Percentiles rank a stretch among this genome's conserved stretches.
These are phyloP conservation scores for Hemiscyllium ocellatum DNA, from an alignment of 2,113 vertebrate species.

Conservation along the genomic window DNA sequence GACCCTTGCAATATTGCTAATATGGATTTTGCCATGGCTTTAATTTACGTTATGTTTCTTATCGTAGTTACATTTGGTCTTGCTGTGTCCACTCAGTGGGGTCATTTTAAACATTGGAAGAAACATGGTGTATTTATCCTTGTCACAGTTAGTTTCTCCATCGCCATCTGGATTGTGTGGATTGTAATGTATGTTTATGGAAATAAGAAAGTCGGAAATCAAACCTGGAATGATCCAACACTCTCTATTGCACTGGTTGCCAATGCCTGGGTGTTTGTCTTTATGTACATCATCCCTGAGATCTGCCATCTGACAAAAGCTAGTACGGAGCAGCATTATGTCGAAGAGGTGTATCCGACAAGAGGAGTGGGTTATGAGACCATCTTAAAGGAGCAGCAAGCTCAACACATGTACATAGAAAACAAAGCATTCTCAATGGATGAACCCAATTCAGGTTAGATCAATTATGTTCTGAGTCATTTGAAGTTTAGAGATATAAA, in stretches of 20 bases:
- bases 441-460: constrained; percentile 70
- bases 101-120: constrained; percentile 67
- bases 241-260: constrained; percentile 79
- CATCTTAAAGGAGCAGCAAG: constrained; percentile 78
- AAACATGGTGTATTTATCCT: constrained; percentile 64
- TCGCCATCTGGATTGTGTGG: constrained; percentile 84
- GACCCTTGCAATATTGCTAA: constrained; percentile 68
- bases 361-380: constrained; percentile 79
- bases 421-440: constrained; percentile 95
- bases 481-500: neutral
- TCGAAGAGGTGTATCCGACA: constrained; percentile 60
- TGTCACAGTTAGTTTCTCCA: constrained; percentile 58
- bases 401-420: constrained; percentile 80
- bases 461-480: neutral
- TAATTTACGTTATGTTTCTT: constrained; percentile 85
- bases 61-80: constrained; percentile 58
- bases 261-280: constrained; percentile 74
- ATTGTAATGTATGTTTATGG: constrained; percentile 81
- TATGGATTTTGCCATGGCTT: constrained; percentile 81
- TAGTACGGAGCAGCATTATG: constrained; percentile 48
- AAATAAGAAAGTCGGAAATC: constrained; percentile 50
- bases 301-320: constrained; percentile 61
- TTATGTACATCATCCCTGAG: constrained; percentile 74
- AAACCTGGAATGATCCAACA: constrained; percentile 78
- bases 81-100: constrained; percentile 57